phyloP scores from a whole-genome alignment of 2,797 vertebrate species.

The Pseudochirops corinnae region DNA sequence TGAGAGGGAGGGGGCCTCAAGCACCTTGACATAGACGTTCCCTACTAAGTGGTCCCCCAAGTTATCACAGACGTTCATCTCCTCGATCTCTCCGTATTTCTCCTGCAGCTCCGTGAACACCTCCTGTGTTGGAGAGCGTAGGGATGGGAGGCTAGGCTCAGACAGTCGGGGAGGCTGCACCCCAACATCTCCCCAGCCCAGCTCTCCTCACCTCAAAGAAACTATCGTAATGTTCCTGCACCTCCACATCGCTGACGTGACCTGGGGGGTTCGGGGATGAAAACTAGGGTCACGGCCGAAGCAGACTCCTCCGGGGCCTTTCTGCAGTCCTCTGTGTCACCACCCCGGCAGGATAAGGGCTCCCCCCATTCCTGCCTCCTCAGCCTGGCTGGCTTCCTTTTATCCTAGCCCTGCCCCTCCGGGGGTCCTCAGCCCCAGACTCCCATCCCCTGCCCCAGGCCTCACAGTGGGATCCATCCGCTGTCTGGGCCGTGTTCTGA shows the following conservation, averaged over 20 bases:
- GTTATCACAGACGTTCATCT: constrained; percentile 82
- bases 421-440: neutral
- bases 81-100: constrained; percentile 79
- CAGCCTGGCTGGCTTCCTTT: too few species aligned
- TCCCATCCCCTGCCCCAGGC: neutral
- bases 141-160: neutral
- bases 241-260: constrained; percentile 72
- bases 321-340: neutral
- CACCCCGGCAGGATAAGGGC: neutral
- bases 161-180: neutral
- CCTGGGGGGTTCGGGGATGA: constrained; percentile 65
- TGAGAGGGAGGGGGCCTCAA: neutral
- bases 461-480: constrained; percentile 77
- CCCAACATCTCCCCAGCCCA: neutral
- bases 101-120: constrained; percentile 82
- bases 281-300: constrained; percentile 18
- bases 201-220: constrained; percentile 77
- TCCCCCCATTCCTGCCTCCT: neutral
- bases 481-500: constrained; percentile 76
- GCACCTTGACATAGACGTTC: constrained; percentile 81
- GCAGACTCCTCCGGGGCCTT: neutral
- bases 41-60: constrained; percentile 79
- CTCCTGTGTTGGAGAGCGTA: constrained; percentile 58
- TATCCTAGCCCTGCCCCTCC: neutral
- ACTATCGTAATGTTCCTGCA: constrained; percentile 77